phyloP scores from a whole-genome alignment of 2,797 vertebrate species.

The Acropternis orthonyx region DNA sequence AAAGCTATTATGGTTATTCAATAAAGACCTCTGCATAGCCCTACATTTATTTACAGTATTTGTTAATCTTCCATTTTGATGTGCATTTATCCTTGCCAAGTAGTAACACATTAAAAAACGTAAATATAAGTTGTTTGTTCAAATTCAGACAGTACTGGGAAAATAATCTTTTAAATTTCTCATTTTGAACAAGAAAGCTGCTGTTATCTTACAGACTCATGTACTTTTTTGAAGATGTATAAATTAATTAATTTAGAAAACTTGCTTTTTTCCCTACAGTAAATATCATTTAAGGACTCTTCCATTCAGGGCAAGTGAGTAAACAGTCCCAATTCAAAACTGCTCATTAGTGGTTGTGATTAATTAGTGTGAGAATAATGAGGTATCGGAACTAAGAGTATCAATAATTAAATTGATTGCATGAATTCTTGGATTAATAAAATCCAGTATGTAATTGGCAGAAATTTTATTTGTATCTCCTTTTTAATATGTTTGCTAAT shows the following conservation, averaged over 20 bases:
- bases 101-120: background rate
- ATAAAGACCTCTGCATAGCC: background rate
- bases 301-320: slow-evolving; percentile 1
- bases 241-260: background rate
- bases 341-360: slow-evolving; percentile 51
- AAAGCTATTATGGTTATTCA: background rate
- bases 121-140: background rate
- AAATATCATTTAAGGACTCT: slow-evolving; percentile 17
- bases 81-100: background rate
- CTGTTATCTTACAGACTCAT: background rate
- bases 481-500: slow-evolving; percentile 71
- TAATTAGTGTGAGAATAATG: slow-evolving; percentile 70
- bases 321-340: slow-evolving; percentile 39
- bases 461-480: slow-evolving; percentile 67
- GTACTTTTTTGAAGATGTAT: background rate
- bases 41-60: background rate
- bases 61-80: background rate
- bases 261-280: background rate
- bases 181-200: background rate
- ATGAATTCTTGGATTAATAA: slow-evolving; percentile 71
- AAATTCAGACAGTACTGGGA: background rate
- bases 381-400: slow-evolving; percentile 59
- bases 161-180: background rate
- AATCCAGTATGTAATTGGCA: slow-evolving; percentile 70
- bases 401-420: slow-evolving; percentile 69